Evolutionary conservation across 2,888 invertebrate genomes (phyloP).

Genomic region (Chrysolina oricalcia): DNA sequence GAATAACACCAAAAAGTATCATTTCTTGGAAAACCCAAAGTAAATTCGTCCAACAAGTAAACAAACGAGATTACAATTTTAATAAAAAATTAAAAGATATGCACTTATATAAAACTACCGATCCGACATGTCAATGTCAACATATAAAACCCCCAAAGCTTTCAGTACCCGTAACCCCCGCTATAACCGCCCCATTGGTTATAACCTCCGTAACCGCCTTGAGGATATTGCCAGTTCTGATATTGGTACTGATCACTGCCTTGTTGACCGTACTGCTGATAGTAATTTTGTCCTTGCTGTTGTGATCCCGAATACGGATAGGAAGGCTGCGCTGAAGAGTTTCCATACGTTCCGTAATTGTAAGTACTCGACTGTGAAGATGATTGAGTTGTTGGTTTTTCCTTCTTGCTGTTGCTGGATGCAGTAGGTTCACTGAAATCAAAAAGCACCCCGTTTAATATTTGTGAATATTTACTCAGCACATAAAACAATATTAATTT

Average conservation of each 20-base stretch:
- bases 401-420: constrained; percentile 66
- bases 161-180: constrained; percentile 68
- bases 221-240: constrained; percentile 77
- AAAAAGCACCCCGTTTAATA: too few species aligned
- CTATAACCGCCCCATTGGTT: constrained; percentile 77
- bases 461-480: too few species aligned
- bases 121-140: constrained; percentile 5
- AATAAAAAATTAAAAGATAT: not conserved
- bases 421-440: constrained; percentile 61
- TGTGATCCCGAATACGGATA: constrained; percentile 70
- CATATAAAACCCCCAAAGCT: not conserved
- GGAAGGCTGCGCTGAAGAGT: constrained; percentile 68
- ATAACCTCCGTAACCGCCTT: constrained; percentile 74
- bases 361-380: constrained; percentile 66
- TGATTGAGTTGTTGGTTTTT: constrained; percentile 68
- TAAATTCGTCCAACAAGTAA: not conserved
- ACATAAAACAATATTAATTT: too few species aligned
- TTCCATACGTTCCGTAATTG: constrained; percentile 68
- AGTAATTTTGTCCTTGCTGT: constrained; percentile 73
- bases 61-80: not conserved
- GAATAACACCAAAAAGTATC: not conserved
- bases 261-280: constrained; percentile 75
- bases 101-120: constrained; percentile 3
- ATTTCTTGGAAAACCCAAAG: not conserved
- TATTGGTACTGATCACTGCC: constrained; percentile 75